Evolutionary conservation across 2,888 invertebrate species (phyloP), one percentile per base, ranked within the genome.

Genomic region (Limnephilus marmoratus): DNA sequence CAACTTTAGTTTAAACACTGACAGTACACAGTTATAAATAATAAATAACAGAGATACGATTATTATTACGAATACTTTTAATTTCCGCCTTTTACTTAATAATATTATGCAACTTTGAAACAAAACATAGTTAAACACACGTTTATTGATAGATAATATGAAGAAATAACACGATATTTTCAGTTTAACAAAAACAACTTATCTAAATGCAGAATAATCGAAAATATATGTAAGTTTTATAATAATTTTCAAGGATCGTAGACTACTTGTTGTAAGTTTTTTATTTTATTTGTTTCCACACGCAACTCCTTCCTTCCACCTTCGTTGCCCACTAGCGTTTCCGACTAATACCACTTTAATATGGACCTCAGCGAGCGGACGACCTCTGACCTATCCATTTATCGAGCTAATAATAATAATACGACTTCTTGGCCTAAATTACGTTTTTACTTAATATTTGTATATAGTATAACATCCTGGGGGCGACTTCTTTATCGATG

Each of bases 381-480:
- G 68, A 68, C 68, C 68, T 68, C 68, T n/a, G 68, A 68, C 68
- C 24, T 24, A n/a, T n/a, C n/a, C 68, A 68, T 68, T 68, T 45
- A 85, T 85, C 37, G 15, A n/a, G 31, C n/a, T 85, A 85, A 85
- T n/a, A 85, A 37, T 85, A 49, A n/a, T 85, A 85, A 85, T 18
- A 41, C 3, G 24, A 11, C 13, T 18, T n/a, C 85, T 85, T 85
- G 24, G 45, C 85, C 85, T 85, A 45, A 85, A 85, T 85, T 34
- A 85, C 13, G 37, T 37, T 85, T 31, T 85, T 85, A 85, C 37
- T 45, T n/a, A 5, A 37, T 45, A 85, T 49, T 37, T 45, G 24
- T 85, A 13, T 85, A 49, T 13, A 24, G 24, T 13, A 41, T 41
- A 41, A 85, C 11, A 45, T 85, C 12, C 45, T 29, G 68, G 7